phyloP scores from a whole-genome alignment of 2,113 vertebrate species.

The Seriola quinqueradiata region DNA sequence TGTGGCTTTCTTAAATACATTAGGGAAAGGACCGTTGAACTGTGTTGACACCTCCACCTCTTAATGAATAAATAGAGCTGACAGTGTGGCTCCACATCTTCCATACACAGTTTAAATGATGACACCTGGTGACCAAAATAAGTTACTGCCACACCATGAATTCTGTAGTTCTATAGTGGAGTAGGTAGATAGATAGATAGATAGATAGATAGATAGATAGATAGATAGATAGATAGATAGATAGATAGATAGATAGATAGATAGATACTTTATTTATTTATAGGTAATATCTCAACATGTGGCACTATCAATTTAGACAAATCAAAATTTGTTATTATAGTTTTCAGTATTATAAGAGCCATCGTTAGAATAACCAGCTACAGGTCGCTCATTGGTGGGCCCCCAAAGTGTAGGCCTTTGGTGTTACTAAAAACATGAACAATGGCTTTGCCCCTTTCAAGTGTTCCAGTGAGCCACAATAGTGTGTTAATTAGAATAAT shows the following conservation, averaged over 20 bases:
- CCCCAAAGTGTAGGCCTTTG: too few species aligned
- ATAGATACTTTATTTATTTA: too few species aligned
- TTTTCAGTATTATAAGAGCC: neutral
- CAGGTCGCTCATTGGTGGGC: too few species aligned
- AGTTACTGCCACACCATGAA: neutral
- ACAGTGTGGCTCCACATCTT: neutral
- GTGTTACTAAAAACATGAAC: too few species aligned
- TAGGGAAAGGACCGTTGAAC: neutral
- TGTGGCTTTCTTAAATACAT: neutral
- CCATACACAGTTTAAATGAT: neutral
- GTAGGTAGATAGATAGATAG: too few species aligned
- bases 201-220: too few species aligned
- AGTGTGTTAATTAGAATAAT: too few species aligned
- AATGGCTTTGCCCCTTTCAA: too few species aligned
- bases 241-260: too few species aligned
- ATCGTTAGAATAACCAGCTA: neutral
- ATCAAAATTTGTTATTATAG: neutral
- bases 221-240: too few species aligned
- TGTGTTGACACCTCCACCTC: neutral
- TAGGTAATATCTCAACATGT: neutral
- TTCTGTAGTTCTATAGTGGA: too few species aligned
- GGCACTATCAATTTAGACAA: neutral
- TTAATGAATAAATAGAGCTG: neutral
- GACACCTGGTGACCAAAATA: constrained; percentile 4
- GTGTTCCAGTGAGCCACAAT: too few species aligned